Evolutionary conservation across 1,140 invertebrate species (phyloP).

Genomic region (Mamestra configurata): DNA sequence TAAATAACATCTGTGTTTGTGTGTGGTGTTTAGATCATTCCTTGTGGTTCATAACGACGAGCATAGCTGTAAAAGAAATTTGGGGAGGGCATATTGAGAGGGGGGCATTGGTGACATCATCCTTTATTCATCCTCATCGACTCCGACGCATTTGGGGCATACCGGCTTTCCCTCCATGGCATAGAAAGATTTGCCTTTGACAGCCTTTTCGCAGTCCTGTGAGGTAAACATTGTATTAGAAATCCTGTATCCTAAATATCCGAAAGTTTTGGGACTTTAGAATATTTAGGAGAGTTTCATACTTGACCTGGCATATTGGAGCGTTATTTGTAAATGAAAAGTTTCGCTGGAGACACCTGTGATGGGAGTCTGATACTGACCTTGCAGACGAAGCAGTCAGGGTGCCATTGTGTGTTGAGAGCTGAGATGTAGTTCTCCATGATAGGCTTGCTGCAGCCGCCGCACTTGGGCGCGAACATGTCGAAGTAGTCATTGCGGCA

Average conservation of each 20-base stretch:
- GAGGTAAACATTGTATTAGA: conserved; percentile 62
- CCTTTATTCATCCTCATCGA: conserved; percentile 95
- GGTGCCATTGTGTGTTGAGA: conserved; percentile 99
- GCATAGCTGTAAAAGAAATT: conserved; percentile 86
- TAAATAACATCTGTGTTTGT: conserved; percentile 75
- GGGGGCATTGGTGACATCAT: conserved; percentile 61
- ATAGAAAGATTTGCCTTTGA: conserved; percentile 98
- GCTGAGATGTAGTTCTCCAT: conserved; percentile 99
- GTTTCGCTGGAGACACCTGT: conserved; percentile 7
- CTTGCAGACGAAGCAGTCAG: conserved; percentile 99
- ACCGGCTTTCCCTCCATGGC: conserved; percentile 97
- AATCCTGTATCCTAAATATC: conserved; percentile 14
- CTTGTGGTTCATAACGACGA: conserved; percentile 61
- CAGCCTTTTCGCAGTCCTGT: conserved; percentile 97
- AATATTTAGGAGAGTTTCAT: conserved; percentile 59
- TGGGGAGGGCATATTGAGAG: conserved; percentile 68
- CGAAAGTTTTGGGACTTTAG: conserved; percentile 44
- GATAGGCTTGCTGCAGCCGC: conserved; percentile 98
- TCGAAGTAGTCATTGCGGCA: conserved; percentile 99
- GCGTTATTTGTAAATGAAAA: conserved; percentile 50
- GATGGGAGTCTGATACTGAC: conserved; percentile 90
- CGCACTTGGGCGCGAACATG: conserved; percentile 99
- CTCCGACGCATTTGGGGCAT: conserved; percentile 96
- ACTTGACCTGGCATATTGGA: conserved; percentile 78
- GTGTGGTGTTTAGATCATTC: conserved; percentile 63